Conservation (phyloP, 2,888 invertebrate genomes). For the Perithous albicinctus region DNA sequence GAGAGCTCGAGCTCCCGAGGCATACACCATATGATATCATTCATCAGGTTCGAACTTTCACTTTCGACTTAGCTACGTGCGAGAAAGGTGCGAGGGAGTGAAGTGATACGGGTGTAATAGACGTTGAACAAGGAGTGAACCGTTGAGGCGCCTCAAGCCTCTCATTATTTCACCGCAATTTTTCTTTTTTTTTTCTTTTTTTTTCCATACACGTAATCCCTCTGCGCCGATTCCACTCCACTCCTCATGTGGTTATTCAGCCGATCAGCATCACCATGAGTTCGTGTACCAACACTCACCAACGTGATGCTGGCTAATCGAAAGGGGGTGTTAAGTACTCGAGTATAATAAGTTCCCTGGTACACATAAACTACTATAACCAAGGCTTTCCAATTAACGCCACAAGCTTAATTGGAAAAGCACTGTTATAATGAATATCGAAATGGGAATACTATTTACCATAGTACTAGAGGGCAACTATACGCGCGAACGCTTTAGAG, state of each 20-base stretch:
- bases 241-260: slow-evolving; percentile 23
- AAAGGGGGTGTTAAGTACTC: slow-evolving; percentile 32
- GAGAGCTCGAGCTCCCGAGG: slow-evolving; percentile 17
- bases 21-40: slow-evolving; percentile 72
- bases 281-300: slow-evolving; percentile 1
- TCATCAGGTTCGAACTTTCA: slow-evolving; percentile 79
- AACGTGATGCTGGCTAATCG: slow-evolving; percentile 9
- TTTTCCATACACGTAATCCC: slow-evolving; percentile 22
- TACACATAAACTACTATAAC: slow-evolving; percentile 15
- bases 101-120: slow-evolving; percentile 16
- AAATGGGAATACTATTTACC: slow-evolving; percentile 27
- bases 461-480: not conserved
- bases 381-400: slow-evolving; percentile 28
- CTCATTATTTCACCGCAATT: slow-evolving; percentile 40
- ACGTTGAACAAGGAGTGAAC: not conserved
- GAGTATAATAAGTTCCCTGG: slow-evolving; percentile 18
- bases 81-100: slow-evolving; percentile 67
- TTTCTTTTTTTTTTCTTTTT: slow-evolving; percentile 2
- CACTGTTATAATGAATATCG: slow-evolving; percentile 32
- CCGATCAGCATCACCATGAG: slow-evolving; percentile 13
- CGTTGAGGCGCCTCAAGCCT: slow-evolving; percentile 18
- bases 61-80: slow-evolving; percentile 73
- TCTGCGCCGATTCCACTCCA: not conserved
- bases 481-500: not conserved
- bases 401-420: slow-evolving; percentile 32